Conservation (phyloP, 2,113 vertebrate genomes). For the Psophia crepitans region DNA sequence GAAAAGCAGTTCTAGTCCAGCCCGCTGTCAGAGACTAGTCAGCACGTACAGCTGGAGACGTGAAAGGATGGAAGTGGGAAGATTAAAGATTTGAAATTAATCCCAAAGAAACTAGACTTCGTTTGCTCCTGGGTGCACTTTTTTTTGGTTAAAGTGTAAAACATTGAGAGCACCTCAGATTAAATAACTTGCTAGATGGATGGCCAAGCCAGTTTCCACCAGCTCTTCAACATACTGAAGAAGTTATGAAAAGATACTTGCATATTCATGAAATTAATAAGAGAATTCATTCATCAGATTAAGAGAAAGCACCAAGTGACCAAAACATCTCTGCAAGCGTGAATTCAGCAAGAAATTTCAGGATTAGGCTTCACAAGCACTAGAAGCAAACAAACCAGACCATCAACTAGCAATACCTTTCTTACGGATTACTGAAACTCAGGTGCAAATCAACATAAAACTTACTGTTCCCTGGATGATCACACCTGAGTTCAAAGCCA, state of each 20-base stretch:
- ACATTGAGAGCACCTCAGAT: background rate
- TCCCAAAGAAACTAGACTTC: background rate
- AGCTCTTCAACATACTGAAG: background rate
- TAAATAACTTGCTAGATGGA: background rate
- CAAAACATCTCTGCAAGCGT: background rate
- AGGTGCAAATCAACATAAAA: background rate
- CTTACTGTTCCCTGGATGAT: background rate
- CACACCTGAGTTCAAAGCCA: background rate
- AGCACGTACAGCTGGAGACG: background rate
- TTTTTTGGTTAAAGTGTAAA: background rate
- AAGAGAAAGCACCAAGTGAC: background rate
- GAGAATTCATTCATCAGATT: no score
- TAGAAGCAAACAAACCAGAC: background rate
- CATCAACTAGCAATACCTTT: background rate
- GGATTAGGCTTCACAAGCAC: background rate
- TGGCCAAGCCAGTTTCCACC: background rate
- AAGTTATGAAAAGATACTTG: background rate
- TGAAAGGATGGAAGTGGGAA: background rate
- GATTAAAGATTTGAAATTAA: background rate
- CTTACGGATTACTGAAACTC: background rate
- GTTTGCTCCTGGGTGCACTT: background rate
- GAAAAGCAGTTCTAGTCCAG: background rate
- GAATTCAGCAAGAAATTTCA: background rate
- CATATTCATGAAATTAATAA: background rate
- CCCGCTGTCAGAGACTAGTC: background rate